Percentiles rank a stretch among this genome's conserved stretches.
phyloP scores from a whole-genome alignment of 1,140 invertebrate species.

The Aphis gossypii region DNA sequence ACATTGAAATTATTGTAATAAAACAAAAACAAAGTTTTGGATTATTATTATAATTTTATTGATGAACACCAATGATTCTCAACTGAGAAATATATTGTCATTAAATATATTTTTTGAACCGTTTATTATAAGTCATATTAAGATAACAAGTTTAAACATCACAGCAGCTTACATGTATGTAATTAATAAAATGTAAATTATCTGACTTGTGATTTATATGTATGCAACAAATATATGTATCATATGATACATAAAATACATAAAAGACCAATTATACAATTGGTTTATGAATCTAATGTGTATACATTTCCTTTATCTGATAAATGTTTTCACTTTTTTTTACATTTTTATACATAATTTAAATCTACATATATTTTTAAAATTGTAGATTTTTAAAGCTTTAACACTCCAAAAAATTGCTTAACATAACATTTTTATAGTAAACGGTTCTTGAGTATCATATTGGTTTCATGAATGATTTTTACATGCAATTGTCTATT shows the following conservation, averaged over 20 bases:
- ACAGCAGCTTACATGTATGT: background rate
- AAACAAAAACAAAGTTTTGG: background rate
- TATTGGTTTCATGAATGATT: background rate
- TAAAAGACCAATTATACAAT: background rate
- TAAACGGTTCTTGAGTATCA: constrained; percentile 34
- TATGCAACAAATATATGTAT: background rate
- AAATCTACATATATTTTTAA: constrained; percentile 32
- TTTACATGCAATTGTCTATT: background rate
- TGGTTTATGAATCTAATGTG: background rate
- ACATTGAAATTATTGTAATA: background rate
- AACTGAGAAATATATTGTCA: background rate
- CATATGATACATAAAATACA: background rate
- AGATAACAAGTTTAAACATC: background rate
- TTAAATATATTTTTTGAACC: constrained; percentile 12
- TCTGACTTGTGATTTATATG: background rate
- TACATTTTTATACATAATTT: background rate
- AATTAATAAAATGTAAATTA: background rate
- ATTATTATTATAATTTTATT: background rate
- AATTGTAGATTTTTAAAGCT: constrained; percentile 6
- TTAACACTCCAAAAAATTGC: background rate
- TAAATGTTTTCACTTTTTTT: background rate
- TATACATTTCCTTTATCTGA: background rate
- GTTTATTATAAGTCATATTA: constrained; percentile 27
- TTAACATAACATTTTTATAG: background rate
- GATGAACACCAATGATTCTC: background rate